Evolutionary conservation across 2,797 vertebrate genomes (phyloP).

Genomic region (Oryzias dopingdopingensis): DNA sequence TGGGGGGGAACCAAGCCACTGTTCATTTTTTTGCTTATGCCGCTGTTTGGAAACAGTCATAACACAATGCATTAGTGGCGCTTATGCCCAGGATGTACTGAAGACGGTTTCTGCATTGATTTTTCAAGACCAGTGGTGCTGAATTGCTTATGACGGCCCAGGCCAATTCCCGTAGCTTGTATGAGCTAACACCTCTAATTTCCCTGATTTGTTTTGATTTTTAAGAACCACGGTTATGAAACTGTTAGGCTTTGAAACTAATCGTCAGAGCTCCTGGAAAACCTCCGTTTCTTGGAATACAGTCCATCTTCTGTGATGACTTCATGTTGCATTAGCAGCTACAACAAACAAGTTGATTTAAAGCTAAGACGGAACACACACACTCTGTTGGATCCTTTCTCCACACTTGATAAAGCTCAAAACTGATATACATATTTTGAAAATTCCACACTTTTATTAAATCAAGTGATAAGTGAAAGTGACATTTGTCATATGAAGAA

Average conservation of each 20-base stretch:
- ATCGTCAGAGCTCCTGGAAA: conserved; percentile 29
- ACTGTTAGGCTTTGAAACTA: conserved; percentile 26
- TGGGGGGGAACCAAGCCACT: conserved; percentile 17
- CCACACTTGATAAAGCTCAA: too few species aligned
- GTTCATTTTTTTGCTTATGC: conserved; percentile 7
- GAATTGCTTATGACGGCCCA: conserved; percentile 5
- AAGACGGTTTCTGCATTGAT: conserved; percentile 6
- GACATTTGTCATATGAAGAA: too few species aligned
- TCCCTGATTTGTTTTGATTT: conserved; percentile 21
- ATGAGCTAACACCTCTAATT: conserved; percentile 1
- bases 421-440: too few species aligned
- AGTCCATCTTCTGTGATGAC: conserved; percentile 21
- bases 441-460: too few species aligned
- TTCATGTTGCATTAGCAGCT: conserved; percentile 22
- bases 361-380: conserved; percentile 2
- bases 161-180: conserved; percentile 2
- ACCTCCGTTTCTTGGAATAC: conserved; percentile 32
- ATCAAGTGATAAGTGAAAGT: too few species aligned
- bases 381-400: neutral
- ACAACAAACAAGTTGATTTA: conserved; percentile 14
- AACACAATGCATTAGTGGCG: too few species aligned
- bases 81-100: neutral
- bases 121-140: neutral
- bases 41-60: neutral
- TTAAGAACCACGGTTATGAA: conserved; percentile 36